Percentiles rank a stretch among this genome's conserved stretches.
Conservation (phyloP, 2,888 invertebrate species). For the Drosophila affinis region DNA sequence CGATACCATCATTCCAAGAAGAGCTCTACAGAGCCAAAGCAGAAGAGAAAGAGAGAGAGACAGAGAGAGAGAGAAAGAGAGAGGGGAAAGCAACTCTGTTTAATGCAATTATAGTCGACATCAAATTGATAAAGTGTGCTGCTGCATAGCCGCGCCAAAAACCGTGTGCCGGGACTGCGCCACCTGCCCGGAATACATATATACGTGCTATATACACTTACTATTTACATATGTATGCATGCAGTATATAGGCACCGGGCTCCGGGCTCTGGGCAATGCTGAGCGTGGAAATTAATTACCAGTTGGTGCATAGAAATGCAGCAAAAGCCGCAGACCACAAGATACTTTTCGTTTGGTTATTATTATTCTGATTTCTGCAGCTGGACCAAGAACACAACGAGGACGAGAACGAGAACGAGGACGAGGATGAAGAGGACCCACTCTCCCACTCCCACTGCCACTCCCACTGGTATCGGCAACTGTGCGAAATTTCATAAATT, state of each 20-base stretch:
- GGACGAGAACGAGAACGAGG: background rate
- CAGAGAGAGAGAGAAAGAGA: no score
- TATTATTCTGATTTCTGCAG: slow-evolving; percentile 11
- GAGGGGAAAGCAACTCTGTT: slow-evolving; percentile 36
- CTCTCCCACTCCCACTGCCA: no score
- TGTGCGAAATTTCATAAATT: slow-evolving; percentile 64
- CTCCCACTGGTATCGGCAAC: slow-evolving; percentile 39
- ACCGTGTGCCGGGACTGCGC: background rate
- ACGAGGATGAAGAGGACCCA: no score
- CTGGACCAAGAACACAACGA: background rate
- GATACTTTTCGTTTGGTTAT: slow-evolving; percentile 48
- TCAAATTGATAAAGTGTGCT: slow-evolving; percentile 68
- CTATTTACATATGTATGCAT: background rate
- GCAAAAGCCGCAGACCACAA: slow-evolving; percentile 36
- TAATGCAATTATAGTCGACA: slow-evolving; percentile 71
- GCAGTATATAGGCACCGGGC: slow-evolving; percentile 29
- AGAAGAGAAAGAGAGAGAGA: no score
- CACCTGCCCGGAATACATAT: no score
- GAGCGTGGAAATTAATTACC: slow-evolving; percentile 62
- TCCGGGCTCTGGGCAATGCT: slow-evolving; percentile 48
- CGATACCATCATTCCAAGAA: slow-evolving; percentile 6
- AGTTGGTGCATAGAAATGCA: slow-evolving; percentile 50
- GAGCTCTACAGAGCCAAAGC: background rate
- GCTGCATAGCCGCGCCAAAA: slow-evolving; percentile 10
- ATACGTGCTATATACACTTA: background rate